phyloP scores from a whole-genome alignment of 2,888 invertebrate genomes.

The Cryptophagus acutangulus region DNA sequence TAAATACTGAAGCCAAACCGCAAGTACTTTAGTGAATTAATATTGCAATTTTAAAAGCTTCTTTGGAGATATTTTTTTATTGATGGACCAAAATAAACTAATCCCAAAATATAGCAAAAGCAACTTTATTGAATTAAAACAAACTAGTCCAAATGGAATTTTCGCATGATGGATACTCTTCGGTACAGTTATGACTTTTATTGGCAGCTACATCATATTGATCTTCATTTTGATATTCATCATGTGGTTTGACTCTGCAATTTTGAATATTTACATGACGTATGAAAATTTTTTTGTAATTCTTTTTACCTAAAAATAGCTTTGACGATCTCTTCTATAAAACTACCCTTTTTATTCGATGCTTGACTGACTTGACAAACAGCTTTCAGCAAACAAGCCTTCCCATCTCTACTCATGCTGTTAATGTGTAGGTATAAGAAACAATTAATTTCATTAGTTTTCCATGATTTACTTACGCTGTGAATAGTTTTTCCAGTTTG shows the following conservation, averaged over 20 bases:
- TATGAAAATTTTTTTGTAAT: neutral
- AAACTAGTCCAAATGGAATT: constrained; percentile 30
- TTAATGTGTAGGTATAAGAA: neutral
- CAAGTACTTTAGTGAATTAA: too few relatives aligned
- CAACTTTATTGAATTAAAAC: constrained; percentile 17
- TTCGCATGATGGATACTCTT: constrained; percentile 48
- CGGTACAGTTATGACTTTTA: constrained; percentile 45
- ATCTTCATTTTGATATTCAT: constrained; percentile 35
- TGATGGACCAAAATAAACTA: too few relatives aligned
- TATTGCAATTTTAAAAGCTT: too few relatives aligned
- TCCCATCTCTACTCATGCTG: constrained; percentile 50
- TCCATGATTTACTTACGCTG: constrained; percentile 63
- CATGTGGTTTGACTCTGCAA: constrained; percentile 51
- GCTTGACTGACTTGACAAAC: constrained; percentile 60
- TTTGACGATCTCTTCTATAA: constrained; percentile 61
- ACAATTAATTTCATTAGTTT: neutral
- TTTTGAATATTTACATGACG: constrained; percentile 12
- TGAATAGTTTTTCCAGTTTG: constrained; percentile 58
- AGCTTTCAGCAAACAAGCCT: constrained; percentile 60
- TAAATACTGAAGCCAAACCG: too few relatives aligned
- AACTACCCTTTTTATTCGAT: constrained; percentile 51
- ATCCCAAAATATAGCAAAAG: too few relatives aligned
- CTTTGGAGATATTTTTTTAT: too few relatives aligned
- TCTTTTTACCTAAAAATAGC: constrained; percentile 59
- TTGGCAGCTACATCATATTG: constrained; percentile 50